These are phyloP conservation scores for Rhabditophanes sp. DNA, from an alignment of 2,888 invertebrate species.

Conservation along the genomic window DNA sequence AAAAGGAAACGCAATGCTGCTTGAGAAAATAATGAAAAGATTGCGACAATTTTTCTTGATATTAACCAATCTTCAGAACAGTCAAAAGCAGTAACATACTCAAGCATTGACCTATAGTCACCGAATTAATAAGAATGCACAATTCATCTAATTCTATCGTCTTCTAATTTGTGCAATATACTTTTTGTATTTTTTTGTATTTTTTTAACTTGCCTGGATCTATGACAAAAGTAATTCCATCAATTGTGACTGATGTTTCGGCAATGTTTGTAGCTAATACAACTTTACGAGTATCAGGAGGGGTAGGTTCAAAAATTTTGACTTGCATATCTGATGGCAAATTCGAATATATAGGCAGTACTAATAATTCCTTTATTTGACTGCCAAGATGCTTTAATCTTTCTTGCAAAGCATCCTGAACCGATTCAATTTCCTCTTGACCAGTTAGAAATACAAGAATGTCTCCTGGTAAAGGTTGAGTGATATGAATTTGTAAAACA, in stretches of 20 bases:
- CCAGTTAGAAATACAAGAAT: conserved; percentile 87
- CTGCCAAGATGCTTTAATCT: conserved; percentile 76
- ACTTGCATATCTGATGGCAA: conserved; percentile 96
- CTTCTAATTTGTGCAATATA: too few relatives aligned
- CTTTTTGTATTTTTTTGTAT: too few relatives aligned
- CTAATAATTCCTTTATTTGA: conserved; percentile 65
- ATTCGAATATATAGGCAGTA: conserved; percentile 92
- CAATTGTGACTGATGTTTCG: conserved; percentile 94
- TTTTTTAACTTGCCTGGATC: too few relatives aligned
- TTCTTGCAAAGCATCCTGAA: conserved; percentile 54
- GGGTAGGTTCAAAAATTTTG: conserved; percentile 94
- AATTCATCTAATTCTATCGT: too few relatives aligned
- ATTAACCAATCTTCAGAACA: too few relatives aligned
- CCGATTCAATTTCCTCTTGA: conserved; percentile 41
- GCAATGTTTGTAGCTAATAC: conserved; percentile 96
- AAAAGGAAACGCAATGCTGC: too few relatives aligned
- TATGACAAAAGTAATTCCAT: conserved; percentile 93
- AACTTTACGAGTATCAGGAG: conserved; percentile 74
- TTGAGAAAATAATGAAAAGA: too few relatives aligned
- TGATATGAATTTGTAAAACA: conserved; percentile 89
- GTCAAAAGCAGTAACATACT: too few relatives aligned
- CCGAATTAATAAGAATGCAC: too few relatives aligned
- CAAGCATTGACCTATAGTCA: too few relatives aligned
- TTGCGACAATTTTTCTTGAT: too few relatives aligned
- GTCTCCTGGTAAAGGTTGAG: conserved; percentile 76